These are phyloP conservation scores for Chalcosyrphus nemorum DNA, from an alignment of 2,888 invertebrate genomes.

Conservation along the genomic window DNA sequence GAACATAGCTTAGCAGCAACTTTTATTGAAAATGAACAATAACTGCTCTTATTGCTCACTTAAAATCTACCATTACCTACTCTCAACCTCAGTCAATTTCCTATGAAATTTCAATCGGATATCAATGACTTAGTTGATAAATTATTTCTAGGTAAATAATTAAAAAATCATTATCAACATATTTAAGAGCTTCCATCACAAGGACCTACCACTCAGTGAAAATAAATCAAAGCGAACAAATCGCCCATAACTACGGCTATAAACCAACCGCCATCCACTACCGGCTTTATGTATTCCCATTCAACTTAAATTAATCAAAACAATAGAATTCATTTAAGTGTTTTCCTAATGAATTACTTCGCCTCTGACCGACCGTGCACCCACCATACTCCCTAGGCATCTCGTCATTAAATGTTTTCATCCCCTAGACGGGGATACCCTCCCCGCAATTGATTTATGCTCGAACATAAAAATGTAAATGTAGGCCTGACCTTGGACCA, in stretches of 20 bases:
- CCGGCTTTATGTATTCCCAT: neutral
- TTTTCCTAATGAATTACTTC: slow-evolving; percentile 32
- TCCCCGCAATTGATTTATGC: slow-evolving; percentile 34
- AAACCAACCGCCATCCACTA: neutral
- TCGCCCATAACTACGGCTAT: neutral
- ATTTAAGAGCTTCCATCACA: neutral
- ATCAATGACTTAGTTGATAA: too few species aligned
- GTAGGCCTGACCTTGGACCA: slow-evolving; percentile 32
- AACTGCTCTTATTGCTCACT: too few species aligned
- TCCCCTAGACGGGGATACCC: neutral
- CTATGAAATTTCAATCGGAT: too few species aligned
- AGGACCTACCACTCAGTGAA: neutral
- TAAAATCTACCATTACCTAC: neutral
- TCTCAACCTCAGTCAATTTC: too few species aligned
- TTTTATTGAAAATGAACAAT: too few species aligned
- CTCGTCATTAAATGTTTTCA: slow-evolving; percentile 14
- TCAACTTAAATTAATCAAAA: slow-evolving; percentile 36
- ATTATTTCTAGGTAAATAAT: too few species aligned
- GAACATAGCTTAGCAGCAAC: too few species aligned
- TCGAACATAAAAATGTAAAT: slow-evolving; percentile 56
- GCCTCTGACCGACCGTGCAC: neutral
- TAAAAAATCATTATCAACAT: neutral
- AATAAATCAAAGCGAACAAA: neutral
- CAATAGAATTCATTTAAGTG: slow-evolving; percentile 19
- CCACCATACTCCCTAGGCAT: neutral